These are phyloP conservation scores for Lithophane ornitopus DNA, from an alignment of 2,888 invertebrate genomes.

Conservation along the genomic window DNA sequence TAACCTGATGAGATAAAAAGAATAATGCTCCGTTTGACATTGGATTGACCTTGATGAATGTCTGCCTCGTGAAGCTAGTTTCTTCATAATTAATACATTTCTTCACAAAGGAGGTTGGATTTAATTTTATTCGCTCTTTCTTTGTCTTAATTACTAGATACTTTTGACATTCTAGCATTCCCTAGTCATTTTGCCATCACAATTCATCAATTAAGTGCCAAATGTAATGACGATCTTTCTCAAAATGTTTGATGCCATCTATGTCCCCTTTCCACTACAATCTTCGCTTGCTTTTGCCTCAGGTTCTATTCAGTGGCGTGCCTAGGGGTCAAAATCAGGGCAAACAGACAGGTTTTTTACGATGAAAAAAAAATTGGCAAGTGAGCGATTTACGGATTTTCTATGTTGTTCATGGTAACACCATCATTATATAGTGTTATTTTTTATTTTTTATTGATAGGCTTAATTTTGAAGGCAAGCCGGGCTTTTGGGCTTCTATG, in stretches of 20 bases:
- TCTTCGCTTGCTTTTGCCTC: neutral
- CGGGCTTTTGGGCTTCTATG: too few species aligned
- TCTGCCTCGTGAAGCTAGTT: conserved; percentile 32
- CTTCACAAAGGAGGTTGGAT: conserved; percentile 23
- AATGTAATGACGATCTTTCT: conserved; percentile 9
- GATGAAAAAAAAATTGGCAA: too few species aligned
- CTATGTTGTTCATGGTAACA: too few species aligned
- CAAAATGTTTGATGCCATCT: neutral
- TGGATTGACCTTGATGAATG: conserved; percentile 34
- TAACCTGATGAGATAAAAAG: conserved; percentile 73
- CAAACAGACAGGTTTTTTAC: too few species aligned
- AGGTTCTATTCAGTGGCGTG: too few species aligned
- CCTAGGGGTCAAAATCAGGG: too few species aligned
- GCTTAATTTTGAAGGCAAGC: too few species aligned
- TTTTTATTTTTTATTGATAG: too few species aligned
- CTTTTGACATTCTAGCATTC: conserved; percentile 24
- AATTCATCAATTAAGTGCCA: conserved; percentile 11
- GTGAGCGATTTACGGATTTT: too few species aligned
- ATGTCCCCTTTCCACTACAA: neutral
- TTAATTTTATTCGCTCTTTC: conserved; percentile 38
- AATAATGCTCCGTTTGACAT: conserved; percentile 50
- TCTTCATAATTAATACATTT: conserved; percentile 42
- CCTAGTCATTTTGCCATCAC: conserved; percentile 29
- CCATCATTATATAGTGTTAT: too few species aligned
- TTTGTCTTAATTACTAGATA: conserved; percentile 41